These are phyloP conservation scores for Rhinichthys klamathensis DNA, from an alignment of 2,113 vertebrate genomes.

Conservation along the genomic window DNA sequence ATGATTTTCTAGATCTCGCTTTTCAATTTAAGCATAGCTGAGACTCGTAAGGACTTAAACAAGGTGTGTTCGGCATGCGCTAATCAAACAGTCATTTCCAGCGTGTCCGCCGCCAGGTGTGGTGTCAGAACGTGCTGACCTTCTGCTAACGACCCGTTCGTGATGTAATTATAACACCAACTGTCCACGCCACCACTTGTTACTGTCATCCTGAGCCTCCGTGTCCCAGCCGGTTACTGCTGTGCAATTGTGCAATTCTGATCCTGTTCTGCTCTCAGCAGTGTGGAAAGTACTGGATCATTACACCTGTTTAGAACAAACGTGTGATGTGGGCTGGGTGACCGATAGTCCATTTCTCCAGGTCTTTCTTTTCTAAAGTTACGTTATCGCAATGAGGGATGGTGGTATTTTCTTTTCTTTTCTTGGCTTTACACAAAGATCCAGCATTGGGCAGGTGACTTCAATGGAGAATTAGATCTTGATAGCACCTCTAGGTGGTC, in stretches of 20 bases:
- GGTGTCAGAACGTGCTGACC: slow-evolving; percentile 52
- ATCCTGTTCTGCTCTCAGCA: slow-evolving; percentile 5
- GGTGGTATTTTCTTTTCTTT: slow-evolving; percentile 21
- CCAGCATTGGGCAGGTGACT: slow-evolving; percentile 48
- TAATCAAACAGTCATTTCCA: slow-evolving; percentile 49
- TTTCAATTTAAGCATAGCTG: slow-evolving; percentile 1
- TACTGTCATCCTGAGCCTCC: slow-evolving; percentile 32
- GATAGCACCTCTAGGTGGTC: slow-evolving; percentile 33
- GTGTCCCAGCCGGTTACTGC: slow-evolving; percentile 19
- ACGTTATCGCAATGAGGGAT: slow-evolving; percentile 33
- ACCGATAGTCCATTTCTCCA: slow-evolving; percentile 46
- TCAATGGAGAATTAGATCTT: slow-evolving; percentile 33
- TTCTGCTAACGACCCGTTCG: slow-evolving; percentile 51
- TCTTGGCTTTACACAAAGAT: slow-evolving; percentile 29
- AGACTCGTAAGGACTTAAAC: slow-evolving; percentile 48
- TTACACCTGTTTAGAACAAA: slow-evolving; percentile 43
- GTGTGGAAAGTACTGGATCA: slow-evolving; percentile 43
- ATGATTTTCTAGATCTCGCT: slow-evolving; percentile 21
- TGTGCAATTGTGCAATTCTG: slow-evolving; percentile 23
- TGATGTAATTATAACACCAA: slow-evolving; percentile 62
- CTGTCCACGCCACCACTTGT: slow-evolving; percentile 53
- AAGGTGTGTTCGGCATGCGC: slow-evolving; percentile 40
- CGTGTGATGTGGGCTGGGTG: slow-evolving; percentile 47
- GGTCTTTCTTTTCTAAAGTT: slow-evolving; percentile 24
- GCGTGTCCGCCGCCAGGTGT: slow-evolving; percentile 45